phyloP scores from a whole-genome alignment of 2,113 vertebrate genomes.

The Pseudorhombus dupliciocellatus region DNA sequence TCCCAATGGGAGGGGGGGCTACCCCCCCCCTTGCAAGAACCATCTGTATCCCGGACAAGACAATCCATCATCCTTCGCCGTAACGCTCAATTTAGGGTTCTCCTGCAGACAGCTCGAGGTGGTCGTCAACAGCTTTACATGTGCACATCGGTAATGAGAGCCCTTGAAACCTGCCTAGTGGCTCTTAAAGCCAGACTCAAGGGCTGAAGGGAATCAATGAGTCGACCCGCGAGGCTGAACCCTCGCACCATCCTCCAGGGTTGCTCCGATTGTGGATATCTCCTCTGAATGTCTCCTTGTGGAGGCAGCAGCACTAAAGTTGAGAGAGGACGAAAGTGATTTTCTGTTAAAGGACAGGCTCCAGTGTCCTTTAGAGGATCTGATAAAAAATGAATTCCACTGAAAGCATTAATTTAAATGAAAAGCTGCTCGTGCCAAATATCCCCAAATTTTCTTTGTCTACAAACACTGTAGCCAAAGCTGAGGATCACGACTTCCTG shows the following conservation, averaged over 20 bases:
- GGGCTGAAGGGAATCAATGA: constrained; percentile 70
- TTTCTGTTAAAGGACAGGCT: not conserved
- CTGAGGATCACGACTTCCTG: not conserved
- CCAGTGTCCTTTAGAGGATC: constrained; percentile 1
- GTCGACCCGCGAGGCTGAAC: constrained; percentile 60
- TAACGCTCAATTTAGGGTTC: constrained; percentile 63
- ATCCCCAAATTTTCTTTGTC: not conserved
- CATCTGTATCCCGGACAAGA: constrained; percentile 76
- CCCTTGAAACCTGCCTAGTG: constrained; percentile 69
- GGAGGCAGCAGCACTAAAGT: constrained; percentile 28
- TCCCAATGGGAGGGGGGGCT: constrained; percentile 60
- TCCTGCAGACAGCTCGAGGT: constrained; percentile 66
- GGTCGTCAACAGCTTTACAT: constrained; percentile 70
- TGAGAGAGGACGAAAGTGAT: constrained; percentile 30
- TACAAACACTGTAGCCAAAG: not conserved
- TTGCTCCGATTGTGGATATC: constrained; percentile 45
- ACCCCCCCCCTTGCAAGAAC: constrained; percentile 73
- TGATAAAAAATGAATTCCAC: not conserved
- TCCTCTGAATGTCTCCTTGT: constrained; percentile 16
- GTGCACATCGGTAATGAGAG: constrained; percentile 73
- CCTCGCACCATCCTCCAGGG: constrained; percentile 37
- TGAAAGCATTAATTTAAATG: not conserved
- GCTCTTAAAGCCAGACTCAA: constrained; percentile 60
- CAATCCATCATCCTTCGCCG: constrained; percentile 75
- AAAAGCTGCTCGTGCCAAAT: not conserved